Conservation (phyloP, 2,797 vertebrate species). For the Rhinogobio ventralis region DNA sequence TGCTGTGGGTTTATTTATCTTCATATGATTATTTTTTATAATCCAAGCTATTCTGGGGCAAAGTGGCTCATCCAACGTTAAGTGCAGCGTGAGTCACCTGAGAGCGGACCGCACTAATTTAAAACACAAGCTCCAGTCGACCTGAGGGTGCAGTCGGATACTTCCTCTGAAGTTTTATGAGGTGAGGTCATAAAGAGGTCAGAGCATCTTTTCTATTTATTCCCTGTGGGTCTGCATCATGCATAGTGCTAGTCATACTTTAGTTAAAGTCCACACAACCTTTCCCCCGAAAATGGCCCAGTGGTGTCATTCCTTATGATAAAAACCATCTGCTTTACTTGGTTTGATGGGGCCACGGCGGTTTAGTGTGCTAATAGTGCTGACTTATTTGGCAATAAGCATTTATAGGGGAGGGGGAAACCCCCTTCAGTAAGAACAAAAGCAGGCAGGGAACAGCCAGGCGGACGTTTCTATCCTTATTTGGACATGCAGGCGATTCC, state of each 20-base stretch:
- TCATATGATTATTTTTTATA: slow-evolving; percentile 45
- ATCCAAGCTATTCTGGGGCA: slow-evolving; percentile 44
- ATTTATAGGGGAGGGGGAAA: slow-evolving; percentile 9
- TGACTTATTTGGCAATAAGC: slow-evolving; percentile 39
- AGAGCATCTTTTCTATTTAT: slow-evolving; percentile 5
- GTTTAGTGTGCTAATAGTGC: slow-evolving; percentile 41
- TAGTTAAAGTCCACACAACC: not conserved
- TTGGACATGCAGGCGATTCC: slow-evolving; percentile 44
- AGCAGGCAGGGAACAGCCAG: slow-evolving; percentile 25
- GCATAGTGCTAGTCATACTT: not conserved
- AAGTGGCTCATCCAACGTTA: slow-evolving; percentile 39
- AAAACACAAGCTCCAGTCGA: slow-evolving; percentile 19
- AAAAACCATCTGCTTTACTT: slow-evolving; percentile 23
- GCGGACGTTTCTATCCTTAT: slow-evolving; percentile 52
- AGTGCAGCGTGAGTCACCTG: slow-evolving; percentile 41
- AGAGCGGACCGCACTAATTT: slow-evolving; percentile 12
- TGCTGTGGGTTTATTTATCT: slow-evolving; percentile 38
- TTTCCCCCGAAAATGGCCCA: not conserved
- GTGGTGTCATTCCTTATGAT: slow-evolving; percentile 32
- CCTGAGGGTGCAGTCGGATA: not conserved
- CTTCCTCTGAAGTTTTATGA: slow-evolving; percentile 27
- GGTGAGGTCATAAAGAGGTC: slow-evolving; percentile 10
- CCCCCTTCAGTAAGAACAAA: slow-evolving; percentile 38
- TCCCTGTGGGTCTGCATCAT: not conserved
- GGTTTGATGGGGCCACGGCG: slow-evolving; percentile 27